These are phyloP conservation scores for Podargus strigoides DNA, from an alignment of 2,797 vertebrate genomes.

Conservation along the genomic window DNA sequence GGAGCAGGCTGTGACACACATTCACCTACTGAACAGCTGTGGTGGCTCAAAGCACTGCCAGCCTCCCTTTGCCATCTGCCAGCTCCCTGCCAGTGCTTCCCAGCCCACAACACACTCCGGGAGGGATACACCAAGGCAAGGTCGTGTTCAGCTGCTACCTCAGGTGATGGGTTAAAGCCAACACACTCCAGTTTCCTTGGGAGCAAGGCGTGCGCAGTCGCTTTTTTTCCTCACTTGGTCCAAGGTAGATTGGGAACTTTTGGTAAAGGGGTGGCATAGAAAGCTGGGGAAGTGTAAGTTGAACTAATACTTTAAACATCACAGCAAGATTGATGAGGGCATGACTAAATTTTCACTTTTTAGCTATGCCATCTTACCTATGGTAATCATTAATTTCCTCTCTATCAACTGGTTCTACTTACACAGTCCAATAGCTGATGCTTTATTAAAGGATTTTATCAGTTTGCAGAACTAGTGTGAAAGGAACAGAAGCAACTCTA, in stretches of 20 bases:
- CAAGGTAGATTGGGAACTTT: neutral
- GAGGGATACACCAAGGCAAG: neutral
- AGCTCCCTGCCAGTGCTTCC: neutral
- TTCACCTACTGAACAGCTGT: neutral
- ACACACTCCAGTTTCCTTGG: too few relatives aligned
- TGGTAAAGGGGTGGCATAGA: neutral
- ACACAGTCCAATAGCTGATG: neutral
- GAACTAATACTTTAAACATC: neutral
- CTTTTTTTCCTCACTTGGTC: neutral
- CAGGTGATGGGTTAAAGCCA: neutral
- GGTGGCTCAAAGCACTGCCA: neutral
- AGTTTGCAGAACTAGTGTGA: neutral
- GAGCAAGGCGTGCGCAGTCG: neutral
- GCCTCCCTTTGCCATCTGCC: neutral
- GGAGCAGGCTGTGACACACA: neutral
- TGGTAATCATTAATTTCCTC: neutral
- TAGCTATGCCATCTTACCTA: neutral
- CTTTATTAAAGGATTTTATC: neutral
- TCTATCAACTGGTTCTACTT: neutral
- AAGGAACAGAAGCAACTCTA: neutral
- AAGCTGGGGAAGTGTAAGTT: neutral
- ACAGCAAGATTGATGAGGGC: neutral
- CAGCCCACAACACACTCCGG: accelerated
- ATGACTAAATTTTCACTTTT: neutral
- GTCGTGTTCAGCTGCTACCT: neutral